Evolutionary conservation across 2,797 vertebrate species (phyloP).

Genomic region (Malurus splendens): DNA sequence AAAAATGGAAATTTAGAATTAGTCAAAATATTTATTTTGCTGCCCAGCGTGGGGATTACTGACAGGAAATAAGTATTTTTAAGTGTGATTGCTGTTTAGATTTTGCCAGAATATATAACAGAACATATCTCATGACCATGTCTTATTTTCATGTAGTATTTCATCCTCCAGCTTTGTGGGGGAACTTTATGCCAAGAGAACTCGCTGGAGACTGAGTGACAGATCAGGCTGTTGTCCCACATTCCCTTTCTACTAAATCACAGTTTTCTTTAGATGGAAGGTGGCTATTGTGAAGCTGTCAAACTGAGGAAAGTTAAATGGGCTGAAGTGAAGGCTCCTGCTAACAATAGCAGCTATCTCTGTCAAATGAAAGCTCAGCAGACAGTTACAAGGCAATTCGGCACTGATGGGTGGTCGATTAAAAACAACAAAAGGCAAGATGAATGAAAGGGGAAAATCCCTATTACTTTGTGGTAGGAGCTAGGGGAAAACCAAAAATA

Average conservation of each 20-base stretch:
- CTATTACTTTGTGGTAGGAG: constrained; percentile 36
- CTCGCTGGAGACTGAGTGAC: constrained; percentile 62
- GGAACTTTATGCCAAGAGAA: constrained; percentile 56
- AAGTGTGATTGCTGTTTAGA: background rate
- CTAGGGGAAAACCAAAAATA: constrained; percentile 32
- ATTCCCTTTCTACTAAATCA: constrained; percentile 74
- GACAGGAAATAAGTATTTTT: constrained; percentile 12
- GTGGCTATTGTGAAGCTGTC: constrained; percentile 76
- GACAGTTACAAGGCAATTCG: constrained; percentile 72
- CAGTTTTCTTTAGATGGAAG: constrained; percentile 70
- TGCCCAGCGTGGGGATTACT: background rate
- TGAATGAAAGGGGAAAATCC: constrained; percentile 56
- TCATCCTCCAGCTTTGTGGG: constrained; percentile 36
- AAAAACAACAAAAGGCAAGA: constrained; percentile 68
- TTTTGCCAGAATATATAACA: constrained; percentile 23
- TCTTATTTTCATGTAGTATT: constrained; percentile 42
- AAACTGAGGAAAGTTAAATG: constrained; percentile 71
- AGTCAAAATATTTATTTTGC: constrained; percentile 40
- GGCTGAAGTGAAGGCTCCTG: constrained; percentile 64
- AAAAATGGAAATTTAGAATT: constrained; percentile 6
- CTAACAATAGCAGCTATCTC: constrained; percentile 73
- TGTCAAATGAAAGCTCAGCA: constrained; percentile 67
- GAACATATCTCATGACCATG: background rate
- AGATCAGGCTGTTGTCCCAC: constrained; percentile 64
- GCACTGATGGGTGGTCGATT: constrained; percentile 68